A percentile compares a stretch with the other conserved stretches of the same genome.
Conservation (phyloP, 2,113 vertebrate species). For the Irena cyanogastra region DNA sequence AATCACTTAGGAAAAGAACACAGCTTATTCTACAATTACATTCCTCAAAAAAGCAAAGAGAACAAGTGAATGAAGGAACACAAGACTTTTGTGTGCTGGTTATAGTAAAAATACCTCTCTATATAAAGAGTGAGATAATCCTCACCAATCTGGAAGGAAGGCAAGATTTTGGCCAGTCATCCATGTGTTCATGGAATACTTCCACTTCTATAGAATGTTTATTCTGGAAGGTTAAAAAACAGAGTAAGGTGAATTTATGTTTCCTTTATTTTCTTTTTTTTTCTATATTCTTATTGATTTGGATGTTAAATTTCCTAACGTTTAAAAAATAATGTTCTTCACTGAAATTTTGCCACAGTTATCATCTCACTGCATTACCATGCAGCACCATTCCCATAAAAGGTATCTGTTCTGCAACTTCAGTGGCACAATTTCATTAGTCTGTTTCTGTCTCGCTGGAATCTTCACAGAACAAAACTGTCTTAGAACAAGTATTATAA, state of each 20-base stretch:
- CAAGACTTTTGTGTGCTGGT: not conserved
- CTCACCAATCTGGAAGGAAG: not conserved
- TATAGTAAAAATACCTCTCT: not conserved
- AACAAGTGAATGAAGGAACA: not conserved
- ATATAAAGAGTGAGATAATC: not conserved
- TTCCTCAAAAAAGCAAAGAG: not conserved
- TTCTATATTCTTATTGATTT: not conserved
- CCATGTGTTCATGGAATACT: not conserved
- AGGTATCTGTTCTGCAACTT: not conserved
- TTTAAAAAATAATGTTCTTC: not conserved
- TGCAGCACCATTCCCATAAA: not conserved
- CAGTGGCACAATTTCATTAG: not conserved
- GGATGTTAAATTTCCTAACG: not conserved
- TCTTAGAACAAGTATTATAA: not conserved
- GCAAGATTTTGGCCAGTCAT: not conserved
- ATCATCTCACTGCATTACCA: accelerated
- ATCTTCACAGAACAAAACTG: not conserved
- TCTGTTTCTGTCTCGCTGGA: not conserved
- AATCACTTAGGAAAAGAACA: not conserved
- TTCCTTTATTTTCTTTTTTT: not conserved
- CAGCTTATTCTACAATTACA: not conserved
- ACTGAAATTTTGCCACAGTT: not conserved
- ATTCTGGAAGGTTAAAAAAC: not conserved
- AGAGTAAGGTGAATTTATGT: not conserved
- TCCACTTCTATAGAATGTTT: not conserved